Evolutionary conservation across 2,797 vertebrate species (phyloP), one percentile per base, ranked within the genome.

Genomic region (Carcharodon carcharias): DNA sequence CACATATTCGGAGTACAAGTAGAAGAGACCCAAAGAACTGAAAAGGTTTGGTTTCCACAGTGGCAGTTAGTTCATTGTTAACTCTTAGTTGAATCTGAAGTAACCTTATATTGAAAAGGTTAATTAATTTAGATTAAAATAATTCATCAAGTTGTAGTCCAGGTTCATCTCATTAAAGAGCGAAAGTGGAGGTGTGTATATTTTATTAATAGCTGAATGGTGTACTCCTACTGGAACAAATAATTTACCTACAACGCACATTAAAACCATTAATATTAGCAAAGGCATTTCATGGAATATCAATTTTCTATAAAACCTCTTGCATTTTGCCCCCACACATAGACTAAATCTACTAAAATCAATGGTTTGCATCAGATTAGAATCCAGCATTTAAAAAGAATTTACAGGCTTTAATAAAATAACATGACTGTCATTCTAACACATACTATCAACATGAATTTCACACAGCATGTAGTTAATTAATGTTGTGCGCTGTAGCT

Each of bases 401-500:
- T 73, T 56, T 77, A 95, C 69, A 77, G 69, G 71, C 71, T 73
- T 95, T 95, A 77, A 95, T 54, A 95, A 95, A 95, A 77, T 95
- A 95, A 95, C 69, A 95, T 95, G 94, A 95, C 40, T 77, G 94
- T 95, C 94, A 95, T 95, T 95, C 94, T 95, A 95, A 95, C 94
- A 95, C 94, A 95, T 77, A 95, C 94, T 95, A 95, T 95, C 94
- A 95, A 95, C 94, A 95, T 77, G 69, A 95, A 95, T 95, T 95
- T 95, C 94, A 95, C 94, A 95, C 94, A 95, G 94, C 94, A 58
- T 95, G 94, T 95, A 97, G 97, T 97, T 98, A 98, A 98, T 98
- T 97, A 98, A 98, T 97, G 97, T 96, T 97, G 97, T 96, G 97
- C 97, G 97, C 97, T 97, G 97, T 96, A 96, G 97, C 97, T 97